Base-by-base conservation (phyloP, 1,140 invertebrate species). In the Artemia franciscana region DNA sequence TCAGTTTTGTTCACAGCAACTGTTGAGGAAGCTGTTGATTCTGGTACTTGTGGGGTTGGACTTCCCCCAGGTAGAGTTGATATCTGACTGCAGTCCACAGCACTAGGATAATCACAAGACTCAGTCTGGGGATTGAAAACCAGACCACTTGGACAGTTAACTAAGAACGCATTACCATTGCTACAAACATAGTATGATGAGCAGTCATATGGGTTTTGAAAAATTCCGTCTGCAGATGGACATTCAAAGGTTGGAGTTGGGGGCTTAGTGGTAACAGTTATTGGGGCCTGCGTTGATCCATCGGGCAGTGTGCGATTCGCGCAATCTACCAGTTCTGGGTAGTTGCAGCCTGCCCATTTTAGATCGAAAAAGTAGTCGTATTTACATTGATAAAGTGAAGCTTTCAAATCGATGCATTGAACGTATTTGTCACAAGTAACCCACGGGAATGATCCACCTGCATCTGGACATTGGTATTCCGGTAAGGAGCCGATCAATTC, bases 301-400 rank as follows among this genome's bases (percentile, higher is more conserved):
- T 56, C 58, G 15, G 65, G 65, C 12, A 62, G 24, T 7, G 56
- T 58, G 27, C 66, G 1, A 24, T 66, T 60, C 25, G 62, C 64
- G 26, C 66, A 66, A 24, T 64, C 64, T 4, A 56, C 58, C n/a
- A 27, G 4, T 24, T 65, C n/a, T 2, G 66, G 60, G 57, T n/a
- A 57, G 24, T 65, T 65, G 26, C 66, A 66, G 9, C 61, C 61
- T 5, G 12, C 24, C 18, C 62, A 63, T 2, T 21, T 18, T n/a
- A 63, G 62, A 62, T 66, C 66, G 28, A 66, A 66, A 24, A 66
- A 60, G 3, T 39, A n/a, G 5, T 56, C 1, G 2, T 59, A 57
- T 0, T 23, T 57, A 24, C 66, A 66, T 1, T 18, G 24, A n/a
- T 4, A 18, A 9, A 65, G 26, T 23, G 1, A 26, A 5, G 63